Evolutionary conservation across 2,888 invertebrate species (phyloP), one percentile per base, ranked within the genome.

Genomic region (Melipona beecheii): DNA sequence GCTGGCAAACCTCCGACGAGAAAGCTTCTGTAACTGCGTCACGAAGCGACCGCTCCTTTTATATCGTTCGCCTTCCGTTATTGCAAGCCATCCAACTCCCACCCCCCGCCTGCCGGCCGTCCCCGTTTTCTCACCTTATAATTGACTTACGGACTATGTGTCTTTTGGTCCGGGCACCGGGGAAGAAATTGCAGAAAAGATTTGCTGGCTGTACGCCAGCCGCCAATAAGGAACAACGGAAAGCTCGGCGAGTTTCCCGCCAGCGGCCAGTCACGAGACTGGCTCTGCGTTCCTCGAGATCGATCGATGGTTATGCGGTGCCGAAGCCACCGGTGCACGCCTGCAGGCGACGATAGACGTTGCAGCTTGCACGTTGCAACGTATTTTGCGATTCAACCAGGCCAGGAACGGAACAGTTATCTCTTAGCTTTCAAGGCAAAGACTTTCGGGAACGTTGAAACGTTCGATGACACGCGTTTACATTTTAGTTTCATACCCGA

Each of bases 141-240:
- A 89, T 90, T 88, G 90, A 90, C 89, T 86, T 81, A 86, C 71
- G 60, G 75, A 71, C 86, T 66, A 64, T 77, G 82, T 84, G 86
- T 81, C 88, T 81, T 81, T 62, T 84, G 78, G 36, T 36, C 64
- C 60, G 75, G 49, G 52, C 60, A 71, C 65, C 52, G 56, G 13
- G 9, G 76, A 89, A 84, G 78, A 78, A 83, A 88, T 88, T 75
- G 86, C 78, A 50, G 78, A 74, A 84, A 85, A 86, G 85, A 87
- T 90, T 79, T 74, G 83, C 77, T 88, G 88, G 90, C 86, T 62
- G 70, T 56, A 66, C 62, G 88, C 90, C 89, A 88, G 71, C 64
- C 68, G 69, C 52, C 87, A 88, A 79, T 85, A 87, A 78, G 78
- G 64, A 64, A 27, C 73, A 79, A 80, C 77, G 78, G 84, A 76